Evolutionary conservation across 2,888 invertebrate species (phyloP).

Genomic region (Pedicia rivosa): DNA sequence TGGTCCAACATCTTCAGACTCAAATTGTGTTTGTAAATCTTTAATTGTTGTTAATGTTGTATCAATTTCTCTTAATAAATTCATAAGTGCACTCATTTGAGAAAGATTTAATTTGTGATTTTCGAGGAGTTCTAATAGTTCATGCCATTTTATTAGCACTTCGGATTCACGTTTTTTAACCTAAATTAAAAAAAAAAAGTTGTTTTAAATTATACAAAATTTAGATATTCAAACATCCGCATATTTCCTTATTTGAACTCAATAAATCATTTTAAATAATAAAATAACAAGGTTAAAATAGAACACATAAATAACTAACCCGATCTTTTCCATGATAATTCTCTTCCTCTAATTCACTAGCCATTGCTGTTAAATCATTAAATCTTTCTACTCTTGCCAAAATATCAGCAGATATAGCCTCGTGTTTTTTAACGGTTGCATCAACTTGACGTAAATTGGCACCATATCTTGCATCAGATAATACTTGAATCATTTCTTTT

Average conservation of each 20-base stretch:
- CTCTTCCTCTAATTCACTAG: conserved; percentile 77
- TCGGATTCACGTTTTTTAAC: conserved; percentile 37
- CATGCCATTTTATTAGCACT: conserved; percentile 75
- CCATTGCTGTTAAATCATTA: conserved; percentile 85
- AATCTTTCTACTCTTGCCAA: conserved; percentile 86
- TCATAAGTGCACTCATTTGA: conserved; percentile 72
- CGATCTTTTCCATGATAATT: conserved; percentile 80
- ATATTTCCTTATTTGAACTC: too few relatives aligned
- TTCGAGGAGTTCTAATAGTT: conserved; percentile 69
- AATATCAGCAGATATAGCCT: conserved; percentile 95
- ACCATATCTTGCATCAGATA: conserved; percentile 83
- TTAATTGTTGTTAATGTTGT: conserved; percentile 69
- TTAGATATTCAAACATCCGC: too few relatives aligned
- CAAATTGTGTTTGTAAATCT: conserved; percentile 57
- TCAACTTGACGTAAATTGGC: conserved; percentile 86
- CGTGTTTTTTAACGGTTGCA: conserved; percentile 95
- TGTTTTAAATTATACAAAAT: too few relatives aligned
- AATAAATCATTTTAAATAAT: neutral
- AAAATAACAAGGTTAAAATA: neutral
- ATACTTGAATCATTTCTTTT: conserved; percentile 92
- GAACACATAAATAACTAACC: conserved; percentile 32
- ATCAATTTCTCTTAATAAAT: conserved; percentile 79
- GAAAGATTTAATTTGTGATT: conserved; percentile 62
- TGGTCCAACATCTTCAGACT: conserved; percentile 76
- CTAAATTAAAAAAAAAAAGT: conserved; percentile 8